Percentiles rank a stretch among this genome's conserved stretches.
phyloP scores from a whole-genome alignment of 2,113 vertebrate genomes.

The Pyrgilauda ruficollis region DNA sequence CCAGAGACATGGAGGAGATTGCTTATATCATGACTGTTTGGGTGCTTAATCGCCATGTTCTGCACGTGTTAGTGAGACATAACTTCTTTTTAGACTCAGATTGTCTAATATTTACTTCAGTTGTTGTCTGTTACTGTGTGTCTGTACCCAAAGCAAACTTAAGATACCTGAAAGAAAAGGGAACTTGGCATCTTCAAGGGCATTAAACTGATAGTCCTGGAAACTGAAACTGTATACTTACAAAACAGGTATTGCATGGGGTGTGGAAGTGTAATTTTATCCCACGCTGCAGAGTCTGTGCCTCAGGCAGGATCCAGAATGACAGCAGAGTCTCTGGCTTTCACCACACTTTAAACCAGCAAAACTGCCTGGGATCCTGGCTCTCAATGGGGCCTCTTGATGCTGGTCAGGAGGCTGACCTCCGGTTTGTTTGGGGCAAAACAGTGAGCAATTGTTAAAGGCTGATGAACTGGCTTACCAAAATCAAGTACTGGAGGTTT shows the following conservation, averaged over 20 bases:
- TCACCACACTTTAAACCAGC: background rate
- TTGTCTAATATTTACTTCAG: background rate
- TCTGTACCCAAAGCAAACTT: background rate
- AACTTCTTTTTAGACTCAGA: background rate
- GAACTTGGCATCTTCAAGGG: background rate
- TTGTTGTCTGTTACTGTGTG: background rate
- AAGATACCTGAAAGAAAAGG: background rate
- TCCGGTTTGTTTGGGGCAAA: background rate
- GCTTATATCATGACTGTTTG: background rate
- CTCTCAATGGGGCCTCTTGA: background rate
- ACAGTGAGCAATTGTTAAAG: background rate
- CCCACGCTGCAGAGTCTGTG: background rate
- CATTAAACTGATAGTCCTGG: background rate
- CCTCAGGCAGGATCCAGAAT: background rate
- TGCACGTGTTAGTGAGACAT: background rate
- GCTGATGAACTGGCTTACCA: background rate
- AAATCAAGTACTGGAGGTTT: background rate
- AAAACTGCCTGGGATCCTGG: background rate
- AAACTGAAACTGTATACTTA: constrained; percentile 33
- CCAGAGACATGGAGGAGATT: background rate
- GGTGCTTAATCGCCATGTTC: background rate
- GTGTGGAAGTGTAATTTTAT: constrained; percentile 35
- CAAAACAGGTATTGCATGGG: constrained; percentile 32
- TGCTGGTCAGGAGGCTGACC: background rate
- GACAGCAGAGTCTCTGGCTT: background rate